These are phyloP conservation scores for Sarcophaga rosellei DNA, from an alignment of 2,888 invertebrate genomes.

Conservation along the genomic window DNA sequence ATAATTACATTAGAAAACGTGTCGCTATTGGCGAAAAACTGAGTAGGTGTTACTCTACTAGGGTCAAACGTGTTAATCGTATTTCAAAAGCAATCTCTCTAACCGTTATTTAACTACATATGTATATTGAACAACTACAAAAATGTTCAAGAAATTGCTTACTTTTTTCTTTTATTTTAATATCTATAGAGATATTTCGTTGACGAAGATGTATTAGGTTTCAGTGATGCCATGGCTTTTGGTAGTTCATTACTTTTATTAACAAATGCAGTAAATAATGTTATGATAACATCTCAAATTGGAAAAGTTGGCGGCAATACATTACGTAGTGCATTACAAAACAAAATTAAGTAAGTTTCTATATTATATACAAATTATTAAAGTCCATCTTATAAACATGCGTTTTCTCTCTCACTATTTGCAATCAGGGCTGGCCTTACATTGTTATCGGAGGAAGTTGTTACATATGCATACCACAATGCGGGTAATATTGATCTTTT, in stretches of 20 bases:
- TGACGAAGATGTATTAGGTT: constrained; percentile 39
- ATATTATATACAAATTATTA: not conserved
- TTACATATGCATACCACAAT: constrained; percentile 6
- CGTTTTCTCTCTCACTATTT: no score
- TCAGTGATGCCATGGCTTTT: constrained; percentile 65
- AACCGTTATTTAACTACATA: no score
- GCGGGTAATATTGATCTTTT: constrained; percentile 74
- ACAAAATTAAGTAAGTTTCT: constrained; percentile 44
- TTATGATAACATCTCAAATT: constrained; percentile 63
- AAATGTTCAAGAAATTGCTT: no score
- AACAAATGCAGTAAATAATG: constrained; percentile 78
- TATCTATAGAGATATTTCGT: constrained; percentile 44
- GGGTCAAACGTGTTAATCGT: no score
- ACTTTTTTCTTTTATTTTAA: not conserved
- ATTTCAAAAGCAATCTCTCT: no score
- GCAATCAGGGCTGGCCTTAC: constrained; percentile 63
- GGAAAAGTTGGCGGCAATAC: constrained; percentile 44
- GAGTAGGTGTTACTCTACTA: no score
- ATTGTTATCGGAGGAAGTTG: constrained; percentile 25
- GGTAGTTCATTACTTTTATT: constrained; percentile 77
- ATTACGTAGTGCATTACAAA: constrained; percentile 32
- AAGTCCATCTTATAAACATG: not conserved
- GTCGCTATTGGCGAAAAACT: no score
- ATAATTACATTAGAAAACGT: no score
- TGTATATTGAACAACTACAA: no score